Evolutionary conservation across 2,888 invertebrate species (phyloP).

Genomic region (Mesoligia furuncula): DNA sequence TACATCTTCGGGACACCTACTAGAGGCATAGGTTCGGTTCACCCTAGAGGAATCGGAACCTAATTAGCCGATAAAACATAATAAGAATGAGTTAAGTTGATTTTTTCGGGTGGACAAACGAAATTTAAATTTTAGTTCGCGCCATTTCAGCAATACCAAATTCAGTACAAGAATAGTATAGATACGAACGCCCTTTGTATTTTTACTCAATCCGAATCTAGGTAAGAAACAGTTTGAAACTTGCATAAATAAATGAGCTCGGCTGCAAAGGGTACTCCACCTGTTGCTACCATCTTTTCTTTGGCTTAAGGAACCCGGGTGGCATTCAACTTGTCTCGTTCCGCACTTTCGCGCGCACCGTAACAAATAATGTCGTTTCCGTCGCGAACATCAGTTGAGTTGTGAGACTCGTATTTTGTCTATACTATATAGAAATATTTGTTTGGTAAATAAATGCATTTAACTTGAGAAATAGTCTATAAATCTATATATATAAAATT

Average conservation of each 20-base stretch:
- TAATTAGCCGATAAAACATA: too few species aligned
- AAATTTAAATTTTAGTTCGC: too few species aligned
- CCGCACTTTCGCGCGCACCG: not conserved
- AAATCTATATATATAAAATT: too few species aligned
- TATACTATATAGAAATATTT: not conserved
- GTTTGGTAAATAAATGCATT: not conserved
- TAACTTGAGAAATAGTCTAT: not conserved
- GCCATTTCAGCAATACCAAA: too few species aligned
- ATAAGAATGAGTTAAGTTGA: too few species aligned
- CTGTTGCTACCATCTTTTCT: not conserved
- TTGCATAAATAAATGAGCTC: not conserved
- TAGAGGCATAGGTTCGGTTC: too few species aligned
- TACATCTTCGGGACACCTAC: too few species aligned
- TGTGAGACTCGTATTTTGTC: not conserved
- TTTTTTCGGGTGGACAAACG: too few species aligned
- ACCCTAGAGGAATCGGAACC: too few species aligned
- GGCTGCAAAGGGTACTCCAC: not conserved
- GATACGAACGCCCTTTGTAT: too few species aligned
- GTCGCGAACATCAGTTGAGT: not conserved
- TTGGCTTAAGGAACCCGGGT: not conserved
- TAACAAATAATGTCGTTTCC: not conserved
- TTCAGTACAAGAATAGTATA: too few species aligned
- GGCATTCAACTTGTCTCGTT: not conserved
- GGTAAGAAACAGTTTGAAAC: not conserved
- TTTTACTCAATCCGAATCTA: too few species aligned